These are phyloP conservation scores for Chloroclystis v-ata DNA, from an alignment of 2,888 invertebrate species.

Conservation along the genomic window DNA sequence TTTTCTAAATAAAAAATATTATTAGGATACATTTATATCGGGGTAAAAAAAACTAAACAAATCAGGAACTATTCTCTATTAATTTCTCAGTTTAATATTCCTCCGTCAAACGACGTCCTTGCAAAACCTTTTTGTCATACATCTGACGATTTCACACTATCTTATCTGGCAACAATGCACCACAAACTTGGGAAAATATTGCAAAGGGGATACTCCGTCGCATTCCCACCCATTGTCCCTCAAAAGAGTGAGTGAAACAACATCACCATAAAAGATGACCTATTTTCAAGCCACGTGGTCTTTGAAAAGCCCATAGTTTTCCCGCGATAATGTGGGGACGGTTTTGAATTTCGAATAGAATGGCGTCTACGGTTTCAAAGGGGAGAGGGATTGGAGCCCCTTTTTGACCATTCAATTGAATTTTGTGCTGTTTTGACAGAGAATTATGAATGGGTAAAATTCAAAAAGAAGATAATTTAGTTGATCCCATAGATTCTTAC, in stretches of 20 bases:
- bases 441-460: background rate
- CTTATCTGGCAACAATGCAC: slow-evolving; percentile 18
- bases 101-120: no score
- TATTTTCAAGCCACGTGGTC: slow-evolving; percentile 65
- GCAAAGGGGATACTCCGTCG: slow-evolving; percentile 30
- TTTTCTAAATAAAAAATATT: no score
- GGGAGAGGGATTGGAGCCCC: slow-evolving; percentile 10
- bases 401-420: slow-evolving; percentile 7
- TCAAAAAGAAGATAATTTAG: no score
- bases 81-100: no score
- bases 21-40: no score
- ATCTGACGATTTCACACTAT: background rate
- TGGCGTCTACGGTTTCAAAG: slow-evolving; percentile 15
- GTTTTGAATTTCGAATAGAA: slow-evolving; percentile 11
- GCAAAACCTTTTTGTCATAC: background rate
- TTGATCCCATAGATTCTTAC: no score
- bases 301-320: slow-evolving; percentile 38
- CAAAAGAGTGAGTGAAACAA: slow-evolving; percentile 42
- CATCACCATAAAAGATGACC: slow-evolving; percentile 64
- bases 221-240: slow-evolving; percentile 29
- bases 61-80: no score
- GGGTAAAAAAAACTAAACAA: background rate
- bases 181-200: slow-evolving; percentile 28
- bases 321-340: slow-evolving; percentile 12
- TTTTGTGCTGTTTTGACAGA: slow-evolving; percentile 8